phyloP scores from a whole-genome alignment of 2,113 vertebrate species.

The Sceloporus tristichus region DNA sequence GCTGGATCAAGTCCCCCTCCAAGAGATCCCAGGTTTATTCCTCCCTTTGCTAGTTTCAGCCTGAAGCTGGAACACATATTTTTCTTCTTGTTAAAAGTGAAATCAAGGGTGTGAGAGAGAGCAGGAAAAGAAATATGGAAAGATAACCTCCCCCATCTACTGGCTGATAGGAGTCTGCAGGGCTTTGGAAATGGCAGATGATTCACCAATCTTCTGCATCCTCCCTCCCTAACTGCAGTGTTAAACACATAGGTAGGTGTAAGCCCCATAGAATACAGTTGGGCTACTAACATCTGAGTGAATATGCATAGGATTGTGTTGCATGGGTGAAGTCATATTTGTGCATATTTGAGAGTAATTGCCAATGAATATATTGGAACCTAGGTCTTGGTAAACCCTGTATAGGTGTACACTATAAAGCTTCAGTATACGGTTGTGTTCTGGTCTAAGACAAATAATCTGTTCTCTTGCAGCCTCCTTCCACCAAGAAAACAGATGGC shows the following conservation, averaged over 20 bases:
- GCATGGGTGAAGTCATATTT: neutral
- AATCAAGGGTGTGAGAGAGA: too few species aligned
- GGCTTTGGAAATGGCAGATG: neutral
- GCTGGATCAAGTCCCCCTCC: neutral
- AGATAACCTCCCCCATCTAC: neutral
- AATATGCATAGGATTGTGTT: neutral
- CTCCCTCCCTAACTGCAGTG: neutral
- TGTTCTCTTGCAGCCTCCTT: constrained; percentile 79
- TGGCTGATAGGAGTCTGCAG: neutral
- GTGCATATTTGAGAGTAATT: neutral
- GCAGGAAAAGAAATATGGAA: neutral
- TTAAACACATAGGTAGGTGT: neutral
- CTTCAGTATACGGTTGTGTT: neutral
- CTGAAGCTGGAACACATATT: neutral
- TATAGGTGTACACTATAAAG: neutral
- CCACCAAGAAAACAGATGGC: constrained; percentile 95
- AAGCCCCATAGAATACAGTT: neutral
- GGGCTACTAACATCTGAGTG: neutral
- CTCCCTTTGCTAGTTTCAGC: neutral
- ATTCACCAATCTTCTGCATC: neutral
- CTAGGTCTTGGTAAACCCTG: neutral
- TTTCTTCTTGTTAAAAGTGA: neutral
- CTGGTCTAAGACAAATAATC: neutral
- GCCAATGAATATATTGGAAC: neutral
- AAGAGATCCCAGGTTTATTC: neutral